Evolutionary conservation across 2,888 invertebrate species (phyloP).

Genomic region (Cataglyphis altisquamis): DNA sequence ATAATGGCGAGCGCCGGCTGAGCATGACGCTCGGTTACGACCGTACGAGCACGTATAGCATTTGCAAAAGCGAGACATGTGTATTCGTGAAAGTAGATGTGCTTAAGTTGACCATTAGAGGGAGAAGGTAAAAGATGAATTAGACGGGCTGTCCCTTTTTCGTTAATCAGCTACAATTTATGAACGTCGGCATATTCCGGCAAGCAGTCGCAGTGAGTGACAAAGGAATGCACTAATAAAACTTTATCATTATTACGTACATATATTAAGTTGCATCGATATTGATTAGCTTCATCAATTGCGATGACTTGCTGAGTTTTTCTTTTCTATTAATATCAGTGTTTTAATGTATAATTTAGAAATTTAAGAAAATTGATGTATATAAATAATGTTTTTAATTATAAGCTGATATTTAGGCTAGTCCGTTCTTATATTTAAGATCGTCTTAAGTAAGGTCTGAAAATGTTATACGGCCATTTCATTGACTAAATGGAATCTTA

Average conservation of each 20-base stretch:
- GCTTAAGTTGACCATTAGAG: conserved; percentile 49
- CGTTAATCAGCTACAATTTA: conserved; percentile 64
- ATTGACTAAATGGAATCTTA: no score
- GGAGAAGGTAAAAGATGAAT: conserved; percentile 61
- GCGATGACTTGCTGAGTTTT: background rate
- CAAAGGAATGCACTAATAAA: background rate
- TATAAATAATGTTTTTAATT: background rate
- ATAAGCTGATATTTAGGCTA: no score
- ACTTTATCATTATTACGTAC: background rate
- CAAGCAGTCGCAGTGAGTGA: conserved; percentile 41
- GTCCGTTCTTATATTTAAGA: no score
- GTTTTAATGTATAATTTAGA: background rate
- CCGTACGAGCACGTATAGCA: conserved; percentile 1
- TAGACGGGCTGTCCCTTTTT: conserved; percentile 58
- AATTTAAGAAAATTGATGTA: background rate
- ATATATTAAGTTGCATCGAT: conserved; percentile 10
- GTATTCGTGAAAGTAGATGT: conserved; percentile 14
- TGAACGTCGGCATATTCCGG: conserved; percentile 32
- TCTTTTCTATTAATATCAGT: background rate
- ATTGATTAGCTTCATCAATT: conserved; percentile 14
- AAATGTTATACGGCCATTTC: no score
- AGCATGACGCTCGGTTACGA: conserved; percentile 59
- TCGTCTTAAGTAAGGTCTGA: no score
- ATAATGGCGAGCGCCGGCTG: conserved; percentile 71
- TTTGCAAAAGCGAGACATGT: conserved; percentile 1